Evolutionary conservation across 2,888 invertebrate species (phyloP), one percentile per base, ranked within the genome.

Genomic region (Suillia variegata): DNA sequence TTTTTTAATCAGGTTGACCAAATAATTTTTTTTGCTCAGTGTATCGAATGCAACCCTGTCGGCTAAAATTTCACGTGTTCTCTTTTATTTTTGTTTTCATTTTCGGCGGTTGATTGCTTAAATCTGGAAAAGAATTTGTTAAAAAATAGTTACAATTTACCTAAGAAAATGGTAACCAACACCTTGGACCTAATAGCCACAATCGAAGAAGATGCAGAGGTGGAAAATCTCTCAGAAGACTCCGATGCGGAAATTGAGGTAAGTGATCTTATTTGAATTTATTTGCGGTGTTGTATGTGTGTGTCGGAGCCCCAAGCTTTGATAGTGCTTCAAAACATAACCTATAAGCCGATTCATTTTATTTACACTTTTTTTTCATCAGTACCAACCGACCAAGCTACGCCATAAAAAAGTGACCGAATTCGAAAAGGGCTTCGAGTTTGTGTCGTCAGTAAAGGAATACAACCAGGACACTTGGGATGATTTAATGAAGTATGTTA

Each of bases 381-480:
- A 94, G 93, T 90, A 90, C 81, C 94, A 94, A 84, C 94, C 94
- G 34, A 88, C 90, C 1, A 92, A 91, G 78, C 87, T 89, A 68
- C 91, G 90, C 68, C 86, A 86, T 34, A 88, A 87, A 62, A 86
- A 87, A 66, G 87, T 87, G 64, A 88, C 88, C 1, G 92, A 93
- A 69, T 93, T 95, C 70, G 89, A 92, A 73, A 87, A 87, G n/a
- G 87, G 87, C 26, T 96, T 96, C 75, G 85, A 91, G 68, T 96
- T 96, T 84, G 88, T 91, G 33, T 87, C 88, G 12, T 89, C 89
- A 15, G 87, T 87, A 1, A 87, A 89, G 62, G 93, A 94, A 69
- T 93, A 93, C 76, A 92, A 93, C 77, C 80, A 88, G 83, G 91
- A 93, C 74, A 87, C 90, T 3, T 91, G 92, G 92, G 88, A 91